Conservation (phyloP, 2,797 vertebrate genomes). For the Leontocebus nigricollis region DNA sequence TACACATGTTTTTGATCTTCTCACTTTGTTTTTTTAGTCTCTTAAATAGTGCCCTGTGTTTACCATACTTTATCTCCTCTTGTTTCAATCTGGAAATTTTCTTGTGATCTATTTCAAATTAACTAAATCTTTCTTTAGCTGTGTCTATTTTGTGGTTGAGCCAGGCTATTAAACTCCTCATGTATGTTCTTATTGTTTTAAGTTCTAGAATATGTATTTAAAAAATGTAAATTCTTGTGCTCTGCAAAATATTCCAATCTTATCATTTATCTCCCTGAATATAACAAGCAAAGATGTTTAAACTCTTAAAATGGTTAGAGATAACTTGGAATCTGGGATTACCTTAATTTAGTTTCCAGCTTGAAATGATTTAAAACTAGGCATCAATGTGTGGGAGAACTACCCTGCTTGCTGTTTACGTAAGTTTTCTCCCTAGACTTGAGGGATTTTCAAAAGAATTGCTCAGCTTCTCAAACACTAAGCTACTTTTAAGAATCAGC, state of each 20-base stretch:
- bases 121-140: not conserved
- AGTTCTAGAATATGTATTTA: not conserved
- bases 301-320: not conserved
- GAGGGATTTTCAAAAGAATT: not conserved
- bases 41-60: not conserved
- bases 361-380: slow-evolving; percentile 5
- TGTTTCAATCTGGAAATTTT: not conserved
- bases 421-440: not conserved
- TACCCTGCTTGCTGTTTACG: not conserved
- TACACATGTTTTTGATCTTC: not conserved
- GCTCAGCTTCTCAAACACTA: not conserved
- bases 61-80: not conserved
- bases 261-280: not conserved
- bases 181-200: not conserved
- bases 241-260: not conserved
- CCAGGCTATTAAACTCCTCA: not conserved
- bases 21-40: not conserved
- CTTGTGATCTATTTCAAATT: not conserved
- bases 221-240: not conserved
- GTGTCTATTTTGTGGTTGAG: not conserved
- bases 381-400: not conserved
- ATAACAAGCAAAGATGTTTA: not conserved
- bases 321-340: not conserved
- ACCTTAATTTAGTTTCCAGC: not conserved
- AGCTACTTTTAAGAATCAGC: not conserved